Evolutionary conservation across 2,113 vertebrate species (phyloP).

Genomic region (Nansenia antarctica): DNA sequence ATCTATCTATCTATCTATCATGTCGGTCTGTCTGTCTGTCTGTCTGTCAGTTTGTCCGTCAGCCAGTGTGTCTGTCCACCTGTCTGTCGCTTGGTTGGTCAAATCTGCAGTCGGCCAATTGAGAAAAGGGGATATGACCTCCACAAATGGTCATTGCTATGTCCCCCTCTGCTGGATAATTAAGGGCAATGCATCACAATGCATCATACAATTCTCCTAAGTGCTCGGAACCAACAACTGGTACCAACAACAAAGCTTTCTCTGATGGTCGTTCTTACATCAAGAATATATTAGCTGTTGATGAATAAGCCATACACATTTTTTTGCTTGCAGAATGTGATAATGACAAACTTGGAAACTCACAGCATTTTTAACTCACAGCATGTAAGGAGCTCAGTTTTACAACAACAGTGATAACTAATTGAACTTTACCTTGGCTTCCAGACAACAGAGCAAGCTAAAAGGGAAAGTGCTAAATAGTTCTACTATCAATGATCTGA

Average conservation of each 20-base stretch:
- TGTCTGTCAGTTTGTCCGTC: too few species aligned
- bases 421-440: neutral
- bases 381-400: neutral
- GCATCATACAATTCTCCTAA: neutral
- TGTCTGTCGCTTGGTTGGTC: too few species aligned
- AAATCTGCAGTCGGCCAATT: too few species aligned
- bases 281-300: neutral
- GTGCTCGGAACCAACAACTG: too few species aligned
- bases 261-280: too few species aligned
- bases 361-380: neutral
- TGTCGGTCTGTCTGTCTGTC: too few species aligned
- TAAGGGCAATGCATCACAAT: neutral
- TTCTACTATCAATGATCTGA: neutral
- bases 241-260: too few species aligned
- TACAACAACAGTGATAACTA: neutral
- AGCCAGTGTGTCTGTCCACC: too few species aligned
- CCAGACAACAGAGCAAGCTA: neutral
- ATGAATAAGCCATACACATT: neutral
- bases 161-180: conserved; percentile 37
- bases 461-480: neutral
- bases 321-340: too few species aligned
- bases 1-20: too few species aligned
- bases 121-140: neutral
- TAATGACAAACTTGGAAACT: neutral
- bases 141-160: neutral